phyloP scores from a whole-genome alignment of 2,888 invertebrate species.

The Drosophila vallismaia region DNA sequence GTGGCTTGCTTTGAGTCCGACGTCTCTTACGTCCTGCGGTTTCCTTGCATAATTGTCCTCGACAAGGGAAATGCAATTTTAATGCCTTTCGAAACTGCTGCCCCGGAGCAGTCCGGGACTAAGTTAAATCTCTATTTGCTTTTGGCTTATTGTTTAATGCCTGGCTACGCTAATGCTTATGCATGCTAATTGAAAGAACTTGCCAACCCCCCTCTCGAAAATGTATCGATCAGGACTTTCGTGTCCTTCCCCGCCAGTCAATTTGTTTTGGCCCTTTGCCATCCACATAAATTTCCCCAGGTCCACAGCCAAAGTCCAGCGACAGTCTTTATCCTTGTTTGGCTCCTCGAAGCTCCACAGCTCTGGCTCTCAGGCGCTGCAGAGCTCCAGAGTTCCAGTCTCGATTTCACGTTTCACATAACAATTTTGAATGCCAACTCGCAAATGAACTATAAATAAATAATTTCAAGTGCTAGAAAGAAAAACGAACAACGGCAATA shows the following conservation, averaged over 20 bases:
- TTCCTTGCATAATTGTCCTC: slow-evolving; percentile 64
- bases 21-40: slow-evolving; percentile 50
- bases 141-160: slow-evolving; percentile 51
- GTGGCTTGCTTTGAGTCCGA: slow-evolving; percentile 58
- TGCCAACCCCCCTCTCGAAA: slow-evolving; percentile 8
- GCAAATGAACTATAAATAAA: slow-evolving; percentile 78
- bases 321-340: slow-evolving; percentile 2
- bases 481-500: slow-evolving; percentile 35
- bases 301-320: slow-evolving; percentile 18
- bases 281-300: slow-evolving; percentile 55
- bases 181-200: slow-evolving; percentile 61
- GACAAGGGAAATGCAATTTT: slow-evolving; percentile 49
- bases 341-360: background rate
- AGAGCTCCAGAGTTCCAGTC: slow-evolving; percentile 5
- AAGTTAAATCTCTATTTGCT: slow-evolving; percentile 24
- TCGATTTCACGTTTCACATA: slow-evolving; percentile 48
- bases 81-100: slow-evolving; percentile 34
- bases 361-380: background rate
- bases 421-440: slow-evolving; percentile 68
- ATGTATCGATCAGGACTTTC: slow-evolving; percentile 21
- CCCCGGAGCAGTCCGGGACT: slow-evolving; percentile 9
- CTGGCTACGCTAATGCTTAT: slow-evolving; percentile 42
- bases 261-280: slow-evolving; percentile 55
- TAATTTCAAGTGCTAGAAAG: slow-evolving; percentile 67
- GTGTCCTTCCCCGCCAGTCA: slow-evolving; percentile 47